Conservation (phyloP, 2,797 vertebrate genomes). For the Diglossa cyanea region DNA sequence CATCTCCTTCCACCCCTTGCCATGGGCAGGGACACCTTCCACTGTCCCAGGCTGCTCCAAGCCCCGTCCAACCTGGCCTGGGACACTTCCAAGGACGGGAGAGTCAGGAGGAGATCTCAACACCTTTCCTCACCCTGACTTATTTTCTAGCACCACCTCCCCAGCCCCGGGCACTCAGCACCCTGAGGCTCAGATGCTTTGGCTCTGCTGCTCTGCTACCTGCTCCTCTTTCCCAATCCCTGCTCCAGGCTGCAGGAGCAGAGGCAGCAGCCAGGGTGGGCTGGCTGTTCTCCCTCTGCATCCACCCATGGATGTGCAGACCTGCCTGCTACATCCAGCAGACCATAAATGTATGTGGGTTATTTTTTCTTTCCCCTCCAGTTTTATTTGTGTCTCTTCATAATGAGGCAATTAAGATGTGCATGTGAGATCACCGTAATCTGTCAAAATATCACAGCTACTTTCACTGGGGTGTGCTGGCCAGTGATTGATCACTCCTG, state of each 20-base stretch:
- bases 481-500: not conserved
- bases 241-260: not conserved
- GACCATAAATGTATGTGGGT: not conserved
- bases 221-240: not conserved
- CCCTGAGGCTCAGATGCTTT: not conserved
- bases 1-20: not conserved
- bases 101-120: not conserved
- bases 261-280: not conserved
- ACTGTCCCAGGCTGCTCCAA: not conserved
- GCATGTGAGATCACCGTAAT: conserved; percentile 8
- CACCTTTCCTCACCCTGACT: not conserved
- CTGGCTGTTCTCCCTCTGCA: not conserved
- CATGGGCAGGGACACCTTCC: not conserved
- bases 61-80: not conserved
- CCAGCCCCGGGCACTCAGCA: rapidly evolving
- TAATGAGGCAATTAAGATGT: conserved; percentile 55
- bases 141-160: not conserved
- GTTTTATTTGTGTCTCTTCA: not conserved
- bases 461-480: not conserved
- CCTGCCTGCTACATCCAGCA: not conserved
- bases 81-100: rapidly evolving
- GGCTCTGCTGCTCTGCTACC: not conserved
- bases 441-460: conserved; percentile 5
- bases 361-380: not conserved
- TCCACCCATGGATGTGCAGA: not conserved